Evolutionary conservation across 2,888 invertebrate genomes (phyloP), one percentile per base, ranked within the genome.

Genomic region (Iphiclides podalirius): DNA sequence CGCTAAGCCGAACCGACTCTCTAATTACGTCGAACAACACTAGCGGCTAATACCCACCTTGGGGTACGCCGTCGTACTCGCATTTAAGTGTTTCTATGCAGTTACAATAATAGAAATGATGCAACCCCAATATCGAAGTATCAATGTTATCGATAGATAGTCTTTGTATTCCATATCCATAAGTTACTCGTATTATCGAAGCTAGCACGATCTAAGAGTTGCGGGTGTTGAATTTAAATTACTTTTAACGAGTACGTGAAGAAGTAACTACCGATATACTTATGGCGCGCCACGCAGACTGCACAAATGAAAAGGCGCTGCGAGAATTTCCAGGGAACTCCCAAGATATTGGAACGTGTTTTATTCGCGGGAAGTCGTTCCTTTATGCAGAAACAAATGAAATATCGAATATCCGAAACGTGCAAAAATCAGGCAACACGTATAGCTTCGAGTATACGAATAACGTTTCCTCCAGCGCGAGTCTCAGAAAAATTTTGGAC

Each of bases 41-140:
- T n/a, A 75, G 74, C 62, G 66, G 66, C 75, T 67, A 69, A 76
- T 77, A 79, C 76, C 75, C n/a, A n/a, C n/a, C n/a, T n/a, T n/a
- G n/a, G n/a, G n/a, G n/a, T n/a, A n/a, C n/a, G n/a, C n/a, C n/a
- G n/a, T n/a, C n/a, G n/a, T n/a, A n/a, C n/a, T n/a, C n/a, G n/a
- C n/a, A n/a, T n/a, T n/a, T n/a, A n/a, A n/a, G n/a, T n/a, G n/a
- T n/a, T n/a, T n/a, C n/a, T n/a, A n/a, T n/a, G n/a, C n/a, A n/a
- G n/a, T n/a, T n/a, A n/a, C n/a, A n/a, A n/a, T n/a, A n/a, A n/a
- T n/a, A n/a, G n/a, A n/a, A n/a, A n/a, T n/a, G n/a, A n/a, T n/a
- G n/a, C n/a, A n/a, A n/a, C n/a, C n/a, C n/a, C n/a, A n/a, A n/a
- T n/a, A n/a, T n/a, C n/a, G n/a, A n/a, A n/a, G n/a, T n/a, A n/a